These are phyloP conservation scores for Macrobrachium rosenbergii DNA, from an alignment of 1,140 invertebrate genomes.

Conservation along the genomic window DNA sequence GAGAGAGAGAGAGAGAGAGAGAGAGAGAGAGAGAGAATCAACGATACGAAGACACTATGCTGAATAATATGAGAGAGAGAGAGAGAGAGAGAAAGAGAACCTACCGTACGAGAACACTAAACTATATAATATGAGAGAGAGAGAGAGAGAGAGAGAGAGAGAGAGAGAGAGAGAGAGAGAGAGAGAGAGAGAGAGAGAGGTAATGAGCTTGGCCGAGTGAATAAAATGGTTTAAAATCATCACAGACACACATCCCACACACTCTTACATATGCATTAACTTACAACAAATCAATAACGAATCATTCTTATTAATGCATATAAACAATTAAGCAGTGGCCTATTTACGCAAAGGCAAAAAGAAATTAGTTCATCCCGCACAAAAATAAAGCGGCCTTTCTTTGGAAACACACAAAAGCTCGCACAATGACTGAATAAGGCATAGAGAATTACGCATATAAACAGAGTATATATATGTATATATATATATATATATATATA, in stretches of 20 bases:
- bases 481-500: slow-evolving; percentile 25
- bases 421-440: too few relatives aligned
- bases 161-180: background rate
- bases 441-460: too few relatives aligned
- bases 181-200: slow-evolving; percentile 13
- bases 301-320: background rate
- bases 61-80: background rate
- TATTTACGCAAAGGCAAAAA: too few relatives aligned
- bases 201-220: background rate
- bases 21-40: background rate
- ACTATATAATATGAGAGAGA: background rate
- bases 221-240: background rate
- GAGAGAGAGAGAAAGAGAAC: background rate
- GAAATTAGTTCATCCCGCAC: too few relatives aligned
- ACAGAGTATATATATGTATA: too few relatives aligned
- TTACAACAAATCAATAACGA: background rate
- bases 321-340: too few relatives aligned
- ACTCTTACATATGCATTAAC: background rate
- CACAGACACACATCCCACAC: background rate
- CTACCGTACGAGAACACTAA: background rate
- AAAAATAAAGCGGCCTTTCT: too few relatives aligned
- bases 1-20: background rate
- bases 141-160: too few relatives aligned
- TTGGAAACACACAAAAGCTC: too few relatives aligned
- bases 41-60: background rate